Evolutionary conservation across 2,888 invertebrate genomes (phyloP).

Genomic region (Smittia aterrima): DNA sequence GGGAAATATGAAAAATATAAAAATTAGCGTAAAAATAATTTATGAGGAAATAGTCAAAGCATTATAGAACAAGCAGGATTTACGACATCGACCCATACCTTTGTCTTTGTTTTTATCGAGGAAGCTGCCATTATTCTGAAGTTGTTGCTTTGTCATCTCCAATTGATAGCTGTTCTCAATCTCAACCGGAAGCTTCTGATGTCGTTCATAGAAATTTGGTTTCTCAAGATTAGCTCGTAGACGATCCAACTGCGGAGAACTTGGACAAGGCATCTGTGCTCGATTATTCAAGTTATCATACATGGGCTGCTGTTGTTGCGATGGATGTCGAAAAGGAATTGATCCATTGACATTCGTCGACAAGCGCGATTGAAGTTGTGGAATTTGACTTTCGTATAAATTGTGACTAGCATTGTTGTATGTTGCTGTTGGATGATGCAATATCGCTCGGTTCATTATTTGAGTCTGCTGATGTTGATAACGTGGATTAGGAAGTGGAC

Average conservation of each 20-base stretch:
- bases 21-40: slow-evolving; percentile 9
- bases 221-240: slow-evolving; percentile 32
- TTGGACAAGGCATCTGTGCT: slow-evolving; percentile 33
- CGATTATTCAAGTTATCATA: slow-evolving; percentile 20
- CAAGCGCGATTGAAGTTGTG: slow-evolving; percentile 4
- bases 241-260: slow-evolving; percentile 36
- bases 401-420: slow-evolving; percentile 37
- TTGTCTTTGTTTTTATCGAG: neutral
- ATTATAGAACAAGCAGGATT: neutral
- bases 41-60: neutral
- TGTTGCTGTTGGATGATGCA: neutral
- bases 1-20: neutral
- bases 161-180: neutral
- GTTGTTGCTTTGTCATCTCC: neutral
- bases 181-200: slow-evolving; percentile 26
- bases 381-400: neutral
- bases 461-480: neutral
- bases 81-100: neutral
- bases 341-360: slow-evolving; percentile 5
- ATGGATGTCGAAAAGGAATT: slow-evolving; percentile 3
- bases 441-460: neutral
- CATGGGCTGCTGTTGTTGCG: neutral
- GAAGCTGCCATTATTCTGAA: slow-evolving; percentile 3
- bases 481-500: neutral
- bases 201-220: slow-evolving; percentile 37